phyloP scores from a whole-genome alignment of 2,113 vertebrate genomes.

The Proteles cristata region DNA sequence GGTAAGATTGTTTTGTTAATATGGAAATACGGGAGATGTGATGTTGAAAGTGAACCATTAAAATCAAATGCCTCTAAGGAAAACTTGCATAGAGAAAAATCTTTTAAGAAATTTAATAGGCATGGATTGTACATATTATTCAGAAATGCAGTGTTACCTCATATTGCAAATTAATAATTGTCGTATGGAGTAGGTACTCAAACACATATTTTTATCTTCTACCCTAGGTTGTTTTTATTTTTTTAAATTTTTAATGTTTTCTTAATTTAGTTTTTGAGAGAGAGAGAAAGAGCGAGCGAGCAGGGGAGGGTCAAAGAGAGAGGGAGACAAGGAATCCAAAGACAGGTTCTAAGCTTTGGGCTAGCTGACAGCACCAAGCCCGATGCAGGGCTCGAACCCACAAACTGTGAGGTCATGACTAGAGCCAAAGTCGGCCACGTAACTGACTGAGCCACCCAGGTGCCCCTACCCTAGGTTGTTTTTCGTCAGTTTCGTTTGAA shows the following conservation, averaged over 20 bases:
- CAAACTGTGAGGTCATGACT: no score
- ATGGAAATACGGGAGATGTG: background rate
- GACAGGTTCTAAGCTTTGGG: no score
- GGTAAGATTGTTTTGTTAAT: conserved; percentile 28
- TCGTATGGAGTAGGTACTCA: background rate
- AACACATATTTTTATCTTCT: background rate
- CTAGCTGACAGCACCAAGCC: no score
- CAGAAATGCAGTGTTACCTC: background rate
- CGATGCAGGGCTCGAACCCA: no score
- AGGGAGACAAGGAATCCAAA: no score
- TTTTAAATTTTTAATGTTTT: no score
- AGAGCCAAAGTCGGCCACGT: no score
- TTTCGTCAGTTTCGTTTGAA: conserved; percentile 17
- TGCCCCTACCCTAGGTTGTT: background rate
- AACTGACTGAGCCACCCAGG: no score
- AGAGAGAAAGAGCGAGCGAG: no score
- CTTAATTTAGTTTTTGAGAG: no score
- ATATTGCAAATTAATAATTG: conserved; percentile 3
- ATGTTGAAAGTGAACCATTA: background rate
- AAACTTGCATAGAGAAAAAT: background rate
- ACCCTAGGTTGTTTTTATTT: background rate
- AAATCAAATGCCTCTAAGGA: background rate
- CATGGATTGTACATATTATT: background rate
- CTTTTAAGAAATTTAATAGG: background rate
- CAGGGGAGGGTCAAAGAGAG: no score